Percentiles rank a stretch among this genome's conserved stretches.
These are phyloP conservation scores for Brachycybe producta DNA, from an alignment of 2,888 invertebrate species.

Conservation along the genomic window DNA sequence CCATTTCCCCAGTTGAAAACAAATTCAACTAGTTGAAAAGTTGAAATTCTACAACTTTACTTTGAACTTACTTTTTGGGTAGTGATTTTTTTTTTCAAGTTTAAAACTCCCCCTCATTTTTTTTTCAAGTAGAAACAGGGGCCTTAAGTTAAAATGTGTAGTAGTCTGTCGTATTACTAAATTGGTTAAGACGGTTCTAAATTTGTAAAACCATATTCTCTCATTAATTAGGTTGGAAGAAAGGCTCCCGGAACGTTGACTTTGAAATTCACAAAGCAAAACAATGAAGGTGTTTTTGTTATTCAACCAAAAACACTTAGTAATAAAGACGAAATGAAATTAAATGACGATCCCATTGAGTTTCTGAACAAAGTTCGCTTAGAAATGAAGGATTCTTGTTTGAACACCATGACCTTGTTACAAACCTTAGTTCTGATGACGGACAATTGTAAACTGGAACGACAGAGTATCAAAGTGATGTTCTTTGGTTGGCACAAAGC, in stretches of 20 bases:
- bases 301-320: slow-evolving; percentile 16
- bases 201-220: too few species aligned
- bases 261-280: slow-evolving; percentile 16
- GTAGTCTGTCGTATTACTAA: too few species aligned
- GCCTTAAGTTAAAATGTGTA: too few species aligned
- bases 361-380: slow-evolving; percentile 9
- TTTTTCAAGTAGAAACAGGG: too few species aligned
- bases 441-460: slow-evolving; percentile 15
- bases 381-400: neutral
- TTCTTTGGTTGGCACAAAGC: slow-evolving; percentile 1
- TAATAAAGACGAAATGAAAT: slow-evolving; percentile 8
- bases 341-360: slow-evolving; percentile 5
- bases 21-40: too few species aligned
- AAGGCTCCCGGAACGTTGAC: slow-evolving; percentile 16
- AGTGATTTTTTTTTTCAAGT: too few species aligned
- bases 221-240: slow-evolving; percentile 18
- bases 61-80: too few species aligned
- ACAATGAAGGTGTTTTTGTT: slow-evolving; percentile 6
- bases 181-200: too few species aligned
- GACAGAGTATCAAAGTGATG: slow-evolving; percentile 11
- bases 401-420: slow-evolving; percentile 3
- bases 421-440: slow-evolving; percentile 14
- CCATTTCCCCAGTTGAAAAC: too few species aligned
- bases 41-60: too few species aligned
- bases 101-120: too few species aligned